Conservation (phyloP, 2,888 invertebrate species). For the Drosophila recens region DNA sequence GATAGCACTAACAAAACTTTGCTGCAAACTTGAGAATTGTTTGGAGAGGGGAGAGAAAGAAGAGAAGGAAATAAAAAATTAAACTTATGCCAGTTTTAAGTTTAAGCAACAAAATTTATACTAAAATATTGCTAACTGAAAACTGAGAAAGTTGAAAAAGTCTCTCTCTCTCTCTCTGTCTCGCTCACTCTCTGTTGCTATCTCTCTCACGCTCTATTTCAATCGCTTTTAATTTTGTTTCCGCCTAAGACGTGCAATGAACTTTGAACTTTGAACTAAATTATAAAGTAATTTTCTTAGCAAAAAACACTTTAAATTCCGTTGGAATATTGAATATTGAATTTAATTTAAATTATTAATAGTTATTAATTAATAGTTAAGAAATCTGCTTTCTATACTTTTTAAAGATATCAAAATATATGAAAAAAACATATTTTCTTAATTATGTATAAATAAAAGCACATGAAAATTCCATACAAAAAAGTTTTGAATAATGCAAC, state of each 20-base stretch:
- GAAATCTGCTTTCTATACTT: too few species aligned
- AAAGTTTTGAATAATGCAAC: too few species aligned
- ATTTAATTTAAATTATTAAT: too few species aligned
- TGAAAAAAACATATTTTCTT: too few species aligned
- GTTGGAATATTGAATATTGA: too few species aligned
- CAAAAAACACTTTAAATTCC: background rate
- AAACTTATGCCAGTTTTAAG: conserved; percentile 75
- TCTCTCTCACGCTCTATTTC: background rate
- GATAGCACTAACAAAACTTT: conserved; percentile 55
- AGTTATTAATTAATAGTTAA: too few species aligned
- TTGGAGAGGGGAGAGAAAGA: conserved; percentile 4
- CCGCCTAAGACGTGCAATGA: conserved; percentile 58
- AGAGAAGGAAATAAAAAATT: conserved; percentile 44
- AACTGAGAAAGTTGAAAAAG: conserved; percentile 46
- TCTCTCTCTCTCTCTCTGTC: background rate
- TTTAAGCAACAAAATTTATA: conserved; percentile 76
- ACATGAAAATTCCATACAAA: too few species aligned
- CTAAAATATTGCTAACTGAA: conserved; percentile 54
- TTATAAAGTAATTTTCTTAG: background rate
- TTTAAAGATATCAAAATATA: too few species aligned
- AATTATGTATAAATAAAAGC: too few species aligned
- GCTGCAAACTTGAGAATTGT: conserved; percentile 57
- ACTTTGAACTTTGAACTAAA: conserved; percentile 55
- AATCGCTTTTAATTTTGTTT: background rate
- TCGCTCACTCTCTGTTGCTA: background rate